Base-by-base conservation (phyloP, 2,113 vertebrate species). In the Panthera uncia region DNA sequence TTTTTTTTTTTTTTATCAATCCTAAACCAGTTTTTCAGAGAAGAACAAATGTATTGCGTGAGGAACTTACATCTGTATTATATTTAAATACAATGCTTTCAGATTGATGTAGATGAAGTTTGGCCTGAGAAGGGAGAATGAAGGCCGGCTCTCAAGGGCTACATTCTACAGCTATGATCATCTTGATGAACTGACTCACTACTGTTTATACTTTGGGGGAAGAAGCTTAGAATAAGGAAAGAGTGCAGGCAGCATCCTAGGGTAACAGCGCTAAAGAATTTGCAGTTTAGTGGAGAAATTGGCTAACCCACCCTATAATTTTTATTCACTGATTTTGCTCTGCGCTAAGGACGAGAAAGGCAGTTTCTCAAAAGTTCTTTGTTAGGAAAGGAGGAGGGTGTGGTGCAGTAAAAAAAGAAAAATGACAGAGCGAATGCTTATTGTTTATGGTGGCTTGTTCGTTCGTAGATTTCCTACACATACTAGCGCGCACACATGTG, bases 301-400 rank as follows among this genome's bases (percentile, higher is more conserved):
- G 98, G 96, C 69, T 98, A 96, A 97, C 98, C 63, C 74, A 96
- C 66, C 74, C 98, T 98, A 73, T 98, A 98, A 98, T 98, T 98
- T 98, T 98, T 97, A 94, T 98, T 98, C 97, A 93, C 71, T 96
- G 82, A 45, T 31, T 98, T 98, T 98, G 8, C 91, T 98, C 94
- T 45, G 74, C 81, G 29, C 83, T 88, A 65, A 65, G 50, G 76
- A 88, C 92, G 41, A 96, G 97, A 92, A 97, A 95, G 57, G 50
- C 71, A 81, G 21, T 50, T 83, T 76, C 87, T 84, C 95, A 86
- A 68, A 96, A 98, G 90, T 95, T 91, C 89, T 97, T 98, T 98
- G 91, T 74, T 89, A 92, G 91, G 85, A 89, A 21, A 95, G 66
- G 33, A 98, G 38, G 65, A n/a, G 98, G 95, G 91, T 97, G 92